Base-by-base conservation (phyloP, 2,888 invertebrate species). In the Scaptomyza caliginosa region DNA sequence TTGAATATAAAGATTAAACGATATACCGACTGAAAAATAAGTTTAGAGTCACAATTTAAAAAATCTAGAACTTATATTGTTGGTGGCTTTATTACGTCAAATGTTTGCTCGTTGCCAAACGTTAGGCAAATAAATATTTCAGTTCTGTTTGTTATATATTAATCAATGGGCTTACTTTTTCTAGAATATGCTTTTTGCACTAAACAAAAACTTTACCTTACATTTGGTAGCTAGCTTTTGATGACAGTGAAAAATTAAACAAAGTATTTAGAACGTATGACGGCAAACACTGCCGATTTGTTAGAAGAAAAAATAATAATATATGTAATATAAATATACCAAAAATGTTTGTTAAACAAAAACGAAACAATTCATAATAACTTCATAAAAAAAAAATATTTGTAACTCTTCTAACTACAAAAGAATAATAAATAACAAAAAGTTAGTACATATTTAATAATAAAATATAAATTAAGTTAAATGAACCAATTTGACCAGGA, bases 401-500 rank as follows among this genome's bases (percentile, higher is more conserved):
- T 28, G 8, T 32, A 51, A 23, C 13, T 21, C 11, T 5, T 11
- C n/a, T 30, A 43, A 43, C n/a, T 13, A 6, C 2, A 13, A 13
- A 21, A 21, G n/a, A n/a, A 50, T 7, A 40, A 6, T 39, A 21
- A 11, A 10, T 43, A 26, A 19, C 3, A 13, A 8, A 5, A 36
- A n/a, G 1, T 10, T 10, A 23, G 3, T n/a, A 24, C 16, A 24
- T n/a, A 24, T 24, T 16, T 4, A 38, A 11, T 16, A 7, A n/a
- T n/a, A n/a, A n/a, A 24, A 40, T 42, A 7, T 28, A 8, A n/a
- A 32, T 46, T 50, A 17, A 19, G 26, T 58, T 67, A 77, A 46
- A 70, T 81, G 40, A 81, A 81, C 85, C 85, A 84, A 74, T 81
- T 81, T 2, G 80, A 81, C 80, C 85, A 84, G 24, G 85, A 71